Conservation (phyloP, 2,888 invertebrate genomes). For the Andrena bucephala region DNA sequence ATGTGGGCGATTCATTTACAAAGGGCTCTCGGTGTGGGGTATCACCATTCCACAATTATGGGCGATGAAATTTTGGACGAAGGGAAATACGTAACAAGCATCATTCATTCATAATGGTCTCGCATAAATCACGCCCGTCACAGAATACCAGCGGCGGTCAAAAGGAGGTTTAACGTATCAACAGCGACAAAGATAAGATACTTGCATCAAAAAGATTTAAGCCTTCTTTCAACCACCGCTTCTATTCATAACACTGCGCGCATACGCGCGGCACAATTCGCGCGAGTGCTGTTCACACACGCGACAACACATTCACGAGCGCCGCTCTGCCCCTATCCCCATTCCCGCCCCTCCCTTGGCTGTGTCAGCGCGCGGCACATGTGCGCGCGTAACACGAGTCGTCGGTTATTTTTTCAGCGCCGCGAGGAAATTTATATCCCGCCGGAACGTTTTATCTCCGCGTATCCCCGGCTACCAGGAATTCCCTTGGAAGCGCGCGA, state of each 20-base stretch:
- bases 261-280: background rate
- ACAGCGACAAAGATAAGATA: no score
- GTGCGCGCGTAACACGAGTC: slow-evolving; percentile 29
- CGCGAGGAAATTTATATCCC: slow-evolving; percentile 52
- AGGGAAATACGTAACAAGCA: background rate
- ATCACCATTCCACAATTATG: background rate
- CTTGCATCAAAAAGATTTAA: no score
- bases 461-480: slow-evolving; percentile 24
- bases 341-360: background rate
- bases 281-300: background rate
- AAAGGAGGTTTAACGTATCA: no score
- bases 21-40: background rate
- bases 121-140: no score
- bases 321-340: background rate
- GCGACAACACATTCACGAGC: slow-evolving; percentile 1
- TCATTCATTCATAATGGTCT: no score
- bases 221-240: no score
- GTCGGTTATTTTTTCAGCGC: slow-evolving; percentile 52
- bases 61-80: background rate
- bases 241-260: no score
- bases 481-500: slow-evolving; percentile 24
- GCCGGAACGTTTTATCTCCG: slow-evolving; percentile 44
- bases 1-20: background rate
- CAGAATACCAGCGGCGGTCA: no score
- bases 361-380: background rate